Percentiles rank a stretch among this genome's conserved stretches.
phyloP scores from a whole-genome alignment of 1,140 invertebrate species.

The Nasonia giraulti region DNA sequence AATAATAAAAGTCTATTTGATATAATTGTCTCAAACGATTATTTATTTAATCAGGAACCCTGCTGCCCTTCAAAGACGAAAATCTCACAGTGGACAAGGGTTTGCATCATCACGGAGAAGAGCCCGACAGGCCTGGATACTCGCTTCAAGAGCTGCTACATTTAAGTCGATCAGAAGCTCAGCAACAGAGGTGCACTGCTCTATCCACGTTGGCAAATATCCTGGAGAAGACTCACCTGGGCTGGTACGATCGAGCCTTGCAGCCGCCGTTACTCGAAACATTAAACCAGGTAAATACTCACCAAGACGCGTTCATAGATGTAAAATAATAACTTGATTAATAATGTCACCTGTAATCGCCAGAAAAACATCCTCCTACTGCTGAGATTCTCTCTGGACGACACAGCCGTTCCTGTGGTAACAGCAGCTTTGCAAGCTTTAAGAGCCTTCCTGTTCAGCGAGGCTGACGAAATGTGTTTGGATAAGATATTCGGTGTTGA shows the following conservation, averaged over 20 bases:
- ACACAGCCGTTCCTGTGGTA: conserved; percentile 83
- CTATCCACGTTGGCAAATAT: conserved; percentile 87
- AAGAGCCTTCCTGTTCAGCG: conserved; percentile 82
- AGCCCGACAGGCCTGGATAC: conserved; percentile 92
- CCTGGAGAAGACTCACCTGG: conserved; percentile 82
- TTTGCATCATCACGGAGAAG: conserved; percentile 93
- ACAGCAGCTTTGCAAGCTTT: conserved; percentile 84
- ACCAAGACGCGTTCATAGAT: background rate
- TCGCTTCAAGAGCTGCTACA: conserved; percentile 90
- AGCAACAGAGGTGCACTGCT: conserved; percentile 87
- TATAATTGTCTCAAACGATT: background rate
- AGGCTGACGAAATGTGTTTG: conserved; percentile 85
- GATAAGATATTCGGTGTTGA: conserved; percentile 80
- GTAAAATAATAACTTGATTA: background rate
- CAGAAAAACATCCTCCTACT: conserved; percentile 84
- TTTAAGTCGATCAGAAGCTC: conserved; percentile 79
- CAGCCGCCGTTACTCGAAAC: conserved; percentile 74
- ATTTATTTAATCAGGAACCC: conserved; percentile 75
- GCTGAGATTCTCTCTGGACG: conserved; percentile 89
- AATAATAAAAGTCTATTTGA: background rate
- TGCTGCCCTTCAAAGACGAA: conserved; percentile 82
- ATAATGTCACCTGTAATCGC: background rate
- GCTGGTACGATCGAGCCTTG: conserved; percentile 82
- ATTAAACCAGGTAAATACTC: conserved; percentile 64
- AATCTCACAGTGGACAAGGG: conserved; percentile 77